phyloP scores from a whole-genome alignment of 2,888 invertebrate genomes.

The Flexamia atlantica region DNA sequence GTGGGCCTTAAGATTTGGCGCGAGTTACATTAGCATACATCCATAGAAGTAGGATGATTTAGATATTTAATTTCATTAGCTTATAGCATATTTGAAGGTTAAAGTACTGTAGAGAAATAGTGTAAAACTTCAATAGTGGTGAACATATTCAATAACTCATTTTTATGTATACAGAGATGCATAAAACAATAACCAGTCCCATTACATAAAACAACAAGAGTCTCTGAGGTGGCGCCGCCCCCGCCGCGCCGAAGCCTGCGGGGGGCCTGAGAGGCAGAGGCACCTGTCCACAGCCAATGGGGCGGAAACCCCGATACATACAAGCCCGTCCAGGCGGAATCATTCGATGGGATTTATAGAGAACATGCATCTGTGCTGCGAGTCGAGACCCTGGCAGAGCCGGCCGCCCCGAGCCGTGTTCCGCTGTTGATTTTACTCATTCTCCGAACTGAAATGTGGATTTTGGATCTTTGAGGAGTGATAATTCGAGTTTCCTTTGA shows the following conservation, averaged over 20 bases:
- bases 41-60: no score
- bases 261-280: not conserved
- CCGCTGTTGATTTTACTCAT: conserved; percentile 41
- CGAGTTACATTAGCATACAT: no score
- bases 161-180: no score
- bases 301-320: conserved; percentile 39
- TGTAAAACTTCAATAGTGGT: no score
- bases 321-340: not conserved
- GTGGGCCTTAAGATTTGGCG: no score
- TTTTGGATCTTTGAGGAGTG: conserved; percentile 49
- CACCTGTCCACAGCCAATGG: conserved; percentile 9
- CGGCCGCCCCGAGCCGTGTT: not conserved
- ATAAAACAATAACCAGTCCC: no score
- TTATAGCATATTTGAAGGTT: no score
- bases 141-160: no score
- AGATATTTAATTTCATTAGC: no score
- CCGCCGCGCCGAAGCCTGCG: not conserved
- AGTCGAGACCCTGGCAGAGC: conserved; percentile 23
- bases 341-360: conserved; percentile 25
- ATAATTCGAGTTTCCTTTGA: conserved; percentile 21
- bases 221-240: no score
- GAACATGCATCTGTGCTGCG: conserved; percentile 18
- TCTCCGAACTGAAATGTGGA: conserved; percentile 33
- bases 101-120: no score
- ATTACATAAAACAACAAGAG: no score